Base-by-base conservation (phyloP, 2,113 vertebrate genomes). In the Oreochromis aureus region DNA sequence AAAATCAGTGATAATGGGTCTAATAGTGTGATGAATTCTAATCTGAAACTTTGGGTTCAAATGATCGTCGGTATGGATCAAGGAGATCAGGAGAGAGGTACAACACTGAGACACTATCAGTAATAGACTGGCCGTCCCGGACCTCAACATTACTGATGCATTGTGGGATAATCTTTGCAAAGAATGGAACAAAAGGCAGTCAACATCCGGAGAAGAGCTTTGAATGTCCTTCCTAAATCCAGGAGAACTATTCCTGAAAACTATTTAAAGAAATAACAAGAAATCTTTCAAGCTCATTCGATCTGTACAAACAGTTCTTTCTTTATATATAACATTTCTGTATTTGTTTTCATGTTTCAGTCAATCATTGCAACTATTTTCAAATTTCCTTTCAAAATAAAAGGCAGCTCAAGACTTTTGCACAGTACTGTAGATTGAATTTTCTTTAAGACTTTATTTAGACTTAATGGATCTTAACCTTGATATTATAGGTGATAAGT, bases 41-140 rank as follows among this genome's bases (percentile, higher is more conserved):
- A 69, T 24, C 9, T 69, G 19, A 69, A 69, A 19, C 34, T 69
- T 69, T 22, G 22, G 63, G 63, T 13, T 69, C 63, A 69, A 69
- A 69, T 69, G 11, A 13, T 69, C 22, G 34, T 8, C 7, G 15
- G 7, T 41, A 69, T 0, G 36, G 7, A 24, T 41, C 0, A 41
- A 41, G n/a, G 11, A 69, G 63, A 24, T 69, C 0, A 3, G 63
- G 63, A 24, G 7, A 0, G 63, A 69, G 36, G 36, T 41, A 69
- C 2, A 69, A 69, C 36, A 69, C 34, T 69, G 63, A 69, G 63
- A 5, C 34, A 69, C 61, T 39, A 69, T 41, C 19, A 69, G 63
- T 69, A 11, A 69, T 69, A 34, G 0, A 41, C 32, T 2, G 36
- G 34, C 3, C 11, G 2, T 39, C 19, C 18, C 0, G 1, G 61